Base-by-base conservation (phyloP, 2,888 invertebrate genomes). In the Rhimphoctona megacephalus region DNA sequence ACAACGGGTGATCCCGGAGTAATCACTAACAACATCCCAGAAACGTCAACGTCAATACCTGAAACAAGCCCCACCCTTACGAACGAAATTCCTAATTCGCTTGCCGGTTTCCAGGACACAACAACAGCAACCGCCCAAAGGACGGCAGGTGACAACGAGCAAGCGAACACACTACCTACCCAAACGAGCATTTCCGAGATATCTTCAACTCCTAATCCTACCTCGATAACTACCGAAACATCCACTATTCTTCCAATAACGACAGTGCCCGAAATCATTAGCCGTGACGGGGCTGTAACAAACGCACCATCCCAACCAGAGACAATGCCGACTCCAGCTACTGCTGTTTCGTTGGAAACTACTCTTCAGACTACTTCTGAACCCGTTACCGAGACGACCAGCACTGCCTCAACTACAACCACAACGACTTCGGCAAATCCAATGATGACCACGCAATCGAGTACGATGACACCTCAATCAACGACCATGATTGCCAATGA, bases 21-120 rank as follows among this genome's bases (percentile, higher is more conserved):
- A 84, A 88, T 74, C 78, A 88, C 87, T 85, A 89, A 89, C 86
- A 85, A 73, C 87, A 77, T 84, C 30, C 83, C 84, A 70, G 86
- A 84, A 61, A 81, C 81, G 76, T 83, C 80, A 89, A 88, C 86
- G 33, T 86, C 87, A 54, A 70, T 86, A 80, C 88, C 89, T 82
- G 87, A 90, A 90, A 91, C 90, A 57, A 89, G 88, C 88, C 88
- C 85, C 25, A 86, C 78, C 90, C 90, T 88, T 78, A 86, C 90
- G 74, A 92, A 90, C 86, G 90, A 91, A 88, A 90, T 83, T 91
- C 92, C 94, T 94, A 93, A 90, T 92, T 83, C 91, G 91, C 89
- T 94, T 94, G 91, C 91, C 92, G 93, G 86, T 94, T 94, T 94
- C 90, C 94, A 94, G 94, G 94, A 93, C 90, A 89, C 92, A 87